Evolutionary conservation across 2,113 vertebrate species (phyloP), one percentile per base, ranked within the genome.

Genomic region (Actenoides hombroni): DNA sequence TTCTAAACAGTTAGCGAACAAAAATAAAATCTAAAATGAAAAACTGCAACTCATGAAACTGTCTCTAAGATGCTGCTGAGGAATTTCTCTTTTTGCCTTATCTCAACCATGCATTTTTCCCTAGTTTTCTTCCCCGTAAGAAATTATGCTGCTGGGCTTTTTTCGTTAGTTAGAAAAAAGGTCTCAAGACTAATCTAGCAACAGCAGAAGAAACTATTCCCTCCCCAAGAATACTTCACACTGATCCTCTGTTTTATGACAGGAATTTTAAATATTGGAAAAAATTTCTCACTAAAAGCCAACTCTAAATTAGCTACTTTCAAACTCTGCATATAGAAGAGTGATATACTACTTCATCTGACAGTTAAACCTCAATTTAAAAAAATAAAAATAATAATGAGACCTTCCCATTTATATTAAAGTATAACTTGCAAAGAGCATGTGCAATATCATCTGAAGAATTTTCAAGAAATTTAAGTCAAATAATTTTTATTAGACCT

Each of bases 121-220:
- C 28, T 42, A 16, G 15, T 63, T 95, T 93, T 86, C 31, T 53
- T 83, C n/a, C 31, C 13, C 11, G 31, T 31, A 42, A 3, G 11
- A 83, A 94, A 85, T 49, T 37, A 80, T 1, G 5, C 49, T 70
- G n/a, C 40, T 70, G 12, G 33, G 37, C 13, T 67, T 75, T 70
- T 78, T 77, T 74, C 85, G 13, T 65, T 88, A 90, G 88, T 92
- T 88, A 91, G 71, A 91, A 95, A 90, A 20, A 63, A 77, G 51
- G 75, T 61, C 65, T 90, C 42, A 88, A 85, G 33, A 86, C 63
- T 86, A 63, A 92, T 86, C 54, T 70, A 63, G n/a, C 29, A 86
- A 48, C 18, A 83, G 35, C 56, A 88, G 68, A 83, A 88, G 46
- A 88, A 90, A 77, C 18, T 53, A 65, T 42, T 86, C 60, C 19